Conservation (phyloP, 2,113 vertebrate genomes). For the Melanostigma gelatinosum region DNA sequence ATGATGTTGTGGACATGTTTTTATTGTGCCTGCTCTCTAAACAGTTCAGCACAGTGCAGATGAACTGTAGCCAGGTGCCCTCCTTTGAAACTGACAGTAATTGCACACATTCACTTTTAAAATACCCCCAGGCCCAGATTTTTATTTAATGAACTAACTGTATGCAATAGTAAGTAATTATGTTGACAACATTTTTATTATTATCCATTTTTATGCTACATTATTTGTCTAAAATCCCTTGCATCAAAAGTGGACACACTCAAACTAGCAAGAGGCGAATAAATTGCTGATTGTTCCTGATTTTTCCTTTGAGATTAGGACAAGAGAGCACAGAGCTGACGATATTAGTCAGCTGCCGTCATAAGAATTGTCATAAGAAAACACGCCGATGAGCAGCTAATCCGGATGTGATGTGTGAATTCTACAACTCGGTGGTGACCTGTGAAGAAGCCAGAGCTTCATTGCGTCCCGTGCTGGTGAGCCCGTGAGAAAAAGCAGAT, state of each 20-base stretch:
- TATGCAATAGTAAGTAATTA: too few relatives aligned
- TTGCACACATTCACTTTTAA: too few relatives aligned
- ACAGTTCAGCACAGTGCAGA: background rate
- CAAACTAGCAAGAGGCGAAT: background rate
- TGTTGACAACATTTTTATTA: background rate
- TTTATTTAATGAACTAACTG: too few relatives aligned
- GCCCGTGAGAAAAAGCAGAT: conserved; percentile 5
- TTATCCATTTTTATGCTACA: background rate
- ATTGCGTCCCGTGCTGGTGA: background rate
- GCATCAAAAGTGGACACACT: background rate
- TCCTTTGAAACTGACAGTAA: too few relatives aligned
- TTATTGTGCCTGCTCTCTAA: background rate
- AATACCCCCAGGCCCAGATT: too few relatives aligned
- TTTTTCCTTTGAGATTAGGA: background rate
- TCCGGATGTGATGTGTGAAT: conserved; percentile 36
- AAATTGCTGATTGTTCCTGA: background rate
- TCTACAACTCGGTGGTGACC: background rate
- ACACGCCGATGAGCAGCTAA: background rate
- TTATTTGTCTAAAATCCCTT: background rate
- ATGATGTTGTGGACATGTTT: background rate
- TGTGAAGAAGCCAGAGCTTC: conserved; percentile 14
- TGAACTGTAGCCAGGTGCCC: too few relatives aligned
- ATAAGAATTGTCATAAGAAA: conserved; percentile 21
- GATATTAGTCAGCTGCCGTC: conserved; percentile 25
- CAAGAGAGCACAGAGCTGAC: conserved; percentile 15